These are phyloP conservation scores for Sycophila sp. DNA, from an alignment of 1,140 invertebrate genomes.

Conservation along the genomic window DNA sequence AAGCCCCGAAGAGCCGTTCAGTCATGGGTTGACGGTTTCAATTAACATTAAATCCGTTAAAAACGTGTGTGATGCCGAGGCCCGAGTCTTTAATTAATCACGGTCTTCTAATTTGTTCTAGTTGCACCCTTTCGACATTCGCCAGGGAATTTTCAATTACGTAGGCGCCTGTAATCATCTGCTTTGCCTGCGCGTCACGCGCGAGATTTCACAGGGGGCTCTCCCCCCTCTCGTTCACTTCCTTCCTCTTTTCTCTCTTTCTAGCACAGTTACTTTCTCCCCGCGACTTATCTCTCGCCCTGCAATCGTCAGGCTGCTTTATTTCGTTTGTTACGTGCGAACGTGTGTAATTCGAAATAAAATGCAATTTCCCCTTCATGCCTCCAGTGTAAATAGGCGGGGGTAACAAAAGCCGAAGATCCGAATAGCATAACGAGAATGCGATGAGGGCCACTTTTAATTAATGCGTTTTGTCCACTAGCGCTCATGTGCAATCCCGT, in stretches of 20 bases:
- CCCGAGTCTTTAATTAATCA: constrained; percentile 32
- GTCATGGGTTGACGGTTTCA: constrained; percentile 23
- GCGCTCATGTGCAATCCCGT: too few species aligned
- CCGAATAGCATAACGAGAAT: too few species aligned
- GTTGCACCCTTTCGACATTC: constrained; percentile 41
- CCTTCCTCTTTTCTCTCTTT: too few species aligned
- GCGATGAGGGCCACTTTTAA: too few species aligned
- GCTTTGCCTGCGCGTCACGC: constrained; percentile 27
- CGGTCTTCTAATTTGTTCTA: constrained; percentile 51
- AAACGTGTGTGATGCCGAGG: neutral
- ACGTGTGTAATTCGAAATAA: neutral
- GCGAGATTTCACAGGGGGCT: constrained; percentile 20
- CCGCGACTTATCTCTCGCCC: neutral
- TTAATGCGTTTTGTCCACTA: too few species aligned
- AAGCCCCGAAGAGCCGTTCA: neutral
- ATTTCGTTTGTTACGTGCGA: neutral
- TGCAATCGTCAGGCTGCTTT: neutral
- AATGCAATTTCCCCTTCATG: neutral
- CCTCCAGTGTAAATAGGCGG: too few species aligned
- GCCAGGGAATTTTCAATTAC: constrained; percentile 30
- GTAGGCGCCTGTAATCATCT: constrained; percentile 28
- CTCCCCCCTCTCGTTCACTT: neutral
- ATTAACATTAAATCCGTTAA: constrained; percentile 34
- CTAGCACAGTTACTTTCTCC: too few species aligned
- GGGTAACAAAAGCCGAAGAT: too few species aligned